A percentile compares a stretch with the other conserved stretches of the same genome.
These are phyloP conservation scores for Synanthedon vespiformis DNA, from an alignment of 2,888 invertebrate genomes.

Conservation along the genomic window DNA sequence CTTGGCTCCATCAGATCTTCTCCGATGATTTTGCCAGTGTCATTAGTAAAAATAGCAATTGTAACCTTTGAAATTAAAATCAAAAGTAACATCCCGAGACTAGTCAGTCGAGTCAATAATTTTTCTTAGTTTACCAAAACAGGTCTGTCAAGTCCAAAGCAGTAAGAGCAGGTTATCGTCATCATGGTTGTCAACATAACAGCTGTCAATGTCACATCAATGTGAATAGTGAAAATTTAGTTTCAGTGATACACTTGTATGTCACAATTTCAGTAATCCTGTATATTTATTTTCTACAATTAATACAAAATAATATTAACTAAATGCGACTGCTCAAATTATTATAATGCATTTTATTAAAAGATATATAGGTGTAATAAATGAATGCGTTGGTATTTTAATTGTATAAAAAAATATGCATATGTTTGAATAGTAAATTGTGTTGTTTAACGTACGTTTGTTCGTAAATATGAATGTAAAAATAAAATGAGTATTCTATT, in stretches of 20 bases:
- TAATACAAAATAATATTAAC: neutral
- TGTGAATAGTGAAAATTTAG: neutral
- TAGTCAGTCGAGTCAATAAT: too few species aligned
- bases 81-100: too few species aligned
- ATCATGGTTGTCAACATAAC: too few species aligned
- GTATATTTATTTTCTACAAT: neutral
- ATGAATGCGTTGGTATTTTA: slow-evolving; percentile 27
- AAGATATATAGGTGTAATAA: slow-evolving; percentile 15
- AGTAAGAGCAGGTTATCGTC: too few species aligned
- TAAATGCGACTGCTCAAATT: slow-evolving; percentile 36
- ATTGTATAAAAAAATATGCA: slow-evolving; percentile 21
- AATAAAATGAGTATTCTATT: slow-evolving; percentile 9
- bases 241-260: too few species aligned
- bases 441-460: slow-evolving; percentile 14
- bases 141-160: too few species aligned
- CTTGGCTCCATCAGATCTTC: too few species aligned
- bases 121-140: too few species aligned
- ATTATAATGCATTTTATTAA: slow-evolving; percentile 31
- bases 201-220: neutral
- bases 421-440: slow-evolving; percentile 15
- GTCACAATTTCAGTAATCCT: too few species aligned
- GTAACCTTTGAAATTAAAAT: too few species aligned
- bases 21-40: too few species aligned
- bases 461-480: slow-evolving; percentile 9
- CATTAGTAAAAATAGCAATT: too few species aligned